Evolutionary conservation across 2,797 vertebrate species (phyloP), one percentile per base, ranked within the genome.

Genomic region (Oreortyx pictus): DNA sequence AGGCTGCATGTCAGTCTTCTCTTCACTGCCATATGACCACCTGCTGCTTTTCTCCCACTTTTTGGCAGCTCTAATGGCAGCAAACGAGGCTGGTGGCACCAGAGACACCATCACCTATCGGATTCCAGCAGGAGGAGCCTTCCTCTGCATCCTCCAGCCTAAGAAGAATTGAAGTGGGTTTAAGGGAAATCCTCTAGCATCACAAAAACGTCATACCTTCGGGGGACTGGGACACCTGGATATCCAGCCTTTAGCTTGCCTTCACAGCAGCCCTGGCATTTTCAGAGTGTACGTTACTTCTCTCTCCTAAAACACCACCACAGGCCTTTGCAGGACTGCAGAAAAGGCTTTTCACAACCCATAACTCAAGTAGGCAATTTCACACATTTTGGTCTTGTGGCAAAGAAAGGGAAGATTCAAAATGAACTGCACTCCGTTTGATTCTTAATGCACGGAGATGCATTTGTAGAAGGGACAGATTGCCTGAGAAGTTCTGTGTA

Each of bases 321-420:
- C 52, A 76, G 31, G 66, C 33, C 3, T 78, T 60, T 46, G 29
- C 57, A 75, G 62, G 50, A 80, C 33, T 81, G 65, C 27, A 65
- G 73, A 88, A 73, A 74, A 95, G 71, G 57, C 43, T 64, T 20
- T 67, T 89, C 46, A 52, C 8, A 66, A 5, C 31, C 49, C 2
- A 1, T 77, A 79, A 82, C 18, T 41, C 61, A 65, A 29, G 8
- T 35, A 25, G 23, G 33, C 37, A 54, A 67, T 89, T 95, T 92
- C 87, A 96, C 88, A 95, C 44, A 86, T 93, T 94, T 85, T 94
- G 37, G 61, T 89, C 73, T 86, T 5, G 2, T 27, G 86, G n/a
- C 35, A 77, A 90, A 95, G 65, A 94, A 93, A 87, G 25, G 37
- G 59, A 74, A 95, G 49, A 89, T 84, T 59, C 52, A 89, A 93